Conservation (phyloP, 2,113 vertebrate species). For the Gnathonemus echidnorhynchus region DNA sequence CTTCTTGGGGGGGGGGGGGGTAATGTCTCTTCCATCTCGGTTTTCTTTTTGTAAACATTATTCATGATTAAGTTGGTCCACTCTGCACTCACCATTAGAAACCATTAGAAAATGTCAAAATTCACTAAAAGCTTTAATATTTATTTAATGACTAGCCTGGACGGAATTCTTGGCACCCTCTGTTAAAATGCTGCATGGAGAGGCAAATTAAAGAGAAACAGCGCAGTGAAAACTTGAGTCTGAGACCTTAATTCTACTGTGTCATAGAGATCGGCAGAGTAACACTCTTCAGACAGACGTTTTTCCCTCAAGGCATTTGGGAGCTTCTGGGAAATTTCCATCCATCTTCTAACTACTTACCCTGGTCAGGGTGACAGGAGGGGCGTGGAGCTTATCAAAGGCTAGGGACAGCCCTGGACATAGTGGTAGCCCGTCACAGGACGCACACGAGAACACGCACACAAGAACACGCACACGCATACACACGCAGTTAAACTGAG, state of each 20-base stretch:
- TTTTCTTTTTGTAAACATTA: background rate
- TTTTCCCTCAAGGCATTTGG: background rate
- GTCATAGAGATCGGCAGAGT: background rate
- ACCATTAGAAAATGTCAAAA: background rate
- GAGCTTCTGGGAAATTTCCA: background rate
- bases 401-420: background rate
- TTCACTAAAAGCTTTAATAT: background rate
- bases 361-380: background rate
- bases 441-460: background rate
- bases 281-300: background rate
- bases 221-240: background rate
- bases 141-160: background rate
- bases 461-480: background rate
- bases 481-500: background rate
- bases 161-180: background rate
- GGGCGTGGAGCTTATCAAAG: background rate
- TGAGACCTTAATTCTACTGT: background rate
- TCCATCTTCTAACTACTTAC: background rate
- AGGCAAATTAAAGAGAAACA: background rate
- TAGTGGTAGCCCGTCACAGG: background rate
- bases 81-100: background rate
- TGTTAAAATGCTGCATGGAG: background rate
- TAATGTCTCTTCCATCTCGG: background rate
- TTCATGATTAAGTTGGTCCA: background rate
- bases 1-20: background rate